phyloP scores from a whole-genome alignment of 2,113 vertebrate genomes.

The Ramphastos sulfuratus region DNA sequence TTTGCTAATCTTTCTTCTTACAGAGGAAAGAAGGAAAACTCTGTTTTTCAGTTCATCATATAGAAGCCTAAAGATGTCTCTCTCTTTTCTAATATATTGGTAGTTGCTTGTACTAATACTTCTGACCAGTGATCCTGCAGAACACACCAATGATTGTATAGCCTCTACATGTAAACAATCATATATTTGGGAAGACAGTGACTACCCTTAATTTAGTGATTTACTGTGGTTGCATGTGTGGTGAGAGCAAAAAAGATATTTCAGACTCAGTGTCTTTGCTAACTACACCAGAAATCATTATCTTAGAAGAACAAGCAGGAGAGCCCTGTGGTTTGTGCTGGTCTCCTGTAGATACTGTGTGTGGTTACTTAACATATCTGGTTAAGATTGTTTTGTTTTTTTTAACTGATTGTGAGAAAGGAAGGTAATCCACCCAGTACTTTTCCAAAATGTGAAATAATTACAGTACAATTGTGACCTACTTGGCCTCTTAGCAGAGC shows the following conservation, averaged over 20 bases:
- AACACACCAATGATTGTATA: not conserved
- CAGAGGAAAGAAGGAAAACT: not conserved
- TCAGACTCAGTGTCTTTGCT: not conserved
- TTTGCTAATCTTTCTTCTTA: not conserved
- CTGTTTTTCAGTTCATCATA: not conserved
- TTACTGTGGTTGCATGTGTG: not conserved
- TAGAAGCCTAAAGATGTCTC: not conserved
- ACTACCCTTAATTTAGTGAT: not conserved
- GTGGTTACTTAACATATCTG: not conserved
- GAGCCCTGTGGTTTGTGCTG: not conserved
- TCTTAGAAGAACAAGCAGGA: not conserved
- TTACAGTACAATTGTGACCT: not conserved
- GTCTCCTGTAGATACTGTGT: not conserved
- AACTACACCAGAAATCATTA: no score
- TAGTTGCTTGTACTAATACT: not conserved
- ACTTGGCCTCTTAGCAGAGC: not conserved
- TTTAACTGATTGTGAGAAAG: not conserved
- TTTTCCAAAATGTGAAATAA: not conserved
- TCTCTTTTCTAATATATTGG: not conserved
- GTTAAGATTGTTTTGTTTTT: not conserved
- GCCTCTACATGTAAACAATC: not conserved
- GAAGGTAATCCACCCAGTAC: not conserved
- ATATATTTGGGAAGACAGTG: not conserved
- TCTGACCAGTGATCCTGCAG: not conserved
- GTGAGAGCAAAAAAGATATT: not conserved